Base-by-base conservation (phyloP, 2,888 invertebrate species). In the Stegana nigrithorax region DNA sequence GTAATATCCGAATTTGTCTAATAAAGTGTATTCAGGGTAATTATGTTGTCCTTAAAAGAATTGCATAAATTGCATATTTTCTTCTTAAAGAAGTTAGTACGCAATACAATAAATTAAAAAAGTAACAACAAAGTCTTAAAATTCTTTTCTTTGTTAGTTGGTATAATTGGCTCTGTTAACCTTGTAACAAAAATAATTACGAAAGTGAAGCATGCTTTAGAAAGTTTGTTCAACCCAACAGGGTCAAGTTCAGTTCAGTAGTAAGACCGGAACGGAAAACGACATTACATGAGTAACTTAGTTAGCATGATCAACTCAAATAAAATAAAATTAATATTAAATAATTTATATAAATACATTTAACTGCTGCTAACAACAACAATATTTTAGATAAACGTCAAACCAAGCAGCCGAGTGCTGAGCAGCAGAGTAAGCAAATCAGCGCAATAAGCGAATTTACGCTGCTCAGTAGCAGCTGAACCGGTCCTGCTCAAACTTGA, bases 401-500 rank as follows among this genome's bases (percentile, higher is more conserved):
- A n/a, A n/a, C n/a, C n/a, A n/a, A n/a, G n/a, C n/a, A n/a, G n/a
- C n/a, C n/a, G n/a, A n/a, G n/a, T n/a, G n/a, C n/a, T n/a, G n/a
- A n/a, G n/a, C n/a, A n/a, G n/a, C n/a, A n/a, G n/a, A n/a, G n/a
- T n/a, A n/a, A n/a, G n/a, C n/a, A n/a, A n/a, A n/a, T n/a, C n/a
- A n/a, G n/a, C n/a, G n/a, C n/a, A n/a, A n/a, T n/a, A n/a, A n/a
- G n/a, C n/a, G n/a, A n/a, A n/a, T n/a, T n/a, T n/a, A n/a, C n/a
- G n/a, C n/a, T n/a, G n/a, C n/a, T n/a, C 8, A 39, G 17, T 8
- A 5, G 12, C 10, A 17, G n/a, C 29, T 26, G 45, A 70, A 72
- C 69, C 72, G 69, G 67, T 67, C 65, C 68, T 68, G 66, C 21
- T 51, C 59, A n/a, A 53, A 19, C 60, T 59, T n/a, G 6, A 42